phyloP scores from a whole-genome alignment of 2,888 invertebrate genomes.

The Unio delphinus region DNA sequence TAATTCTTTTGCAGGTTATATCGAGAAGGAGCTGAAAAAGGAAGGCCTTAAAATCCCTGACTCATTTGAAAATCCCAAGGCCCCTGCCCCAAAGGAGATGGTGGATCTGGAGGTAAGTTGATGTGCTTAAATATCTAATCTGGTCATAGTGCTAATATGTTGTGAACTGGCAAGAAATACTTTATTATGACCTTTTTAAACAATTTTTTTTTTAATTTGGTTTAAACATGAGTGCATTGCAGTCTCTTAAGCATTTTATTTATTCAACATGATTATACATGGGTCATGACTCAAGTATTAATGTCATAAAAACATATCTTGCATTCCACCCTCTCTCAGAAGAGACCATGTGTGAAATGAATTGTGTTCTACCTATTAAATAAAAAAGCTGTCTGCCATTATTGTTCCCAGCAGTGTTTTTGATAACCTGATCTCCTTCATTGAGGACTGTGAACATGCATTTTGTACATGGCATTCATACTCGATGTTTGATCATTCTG shows the following conservation, averaged over 20 bases:
- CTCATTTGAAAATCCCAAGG: conserved; percentile 96
- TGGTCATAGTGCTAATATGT: conserved; percentile 15
- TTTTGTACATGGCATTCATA: too few relatives aligned
- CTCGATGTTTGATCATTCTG: too few relatives aligned
- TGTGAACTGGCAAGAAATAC: background rate
- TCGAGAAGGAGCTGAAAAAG: conserved; percentile 97
- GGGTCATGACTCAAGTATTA: too few relatives aligned
- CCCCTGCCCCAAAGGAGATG: conserved; percentile 99
- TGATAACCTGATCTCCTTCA: too few relatives aligned
- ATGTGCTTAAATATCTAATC: too few relatives aligned
- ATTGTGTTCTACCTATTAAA: background rate
- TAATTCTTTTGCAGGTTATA: conserved; percentile 75
- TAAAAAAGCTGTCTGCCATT: background rate
- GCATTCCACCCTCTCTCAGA: too few relatives aligned
- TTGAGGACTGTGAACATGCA: too few relatives aligned
- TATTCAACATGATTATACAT: too few relatives aligned
- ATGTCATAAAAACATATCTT: too few relatives aligned
- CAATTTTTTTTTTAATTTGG: background rate
- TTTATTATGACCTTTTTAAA: background rate
- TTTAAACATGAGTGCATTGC: too few relatives aligned
- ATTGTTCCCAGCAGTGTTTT: background rate
- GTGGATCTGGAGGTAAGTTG: conserved; percentile 90
- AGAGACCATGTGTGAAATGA: too few relatives aligned
- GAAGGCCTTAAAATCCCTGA: conserved; percentile 97
- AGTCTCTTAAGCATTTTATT: too few relatives aligned